Evolutionary conservation across 2,888 invertebrate species (phyloP).

Genomic region (Rhorus exstirpatorius): DNA sequence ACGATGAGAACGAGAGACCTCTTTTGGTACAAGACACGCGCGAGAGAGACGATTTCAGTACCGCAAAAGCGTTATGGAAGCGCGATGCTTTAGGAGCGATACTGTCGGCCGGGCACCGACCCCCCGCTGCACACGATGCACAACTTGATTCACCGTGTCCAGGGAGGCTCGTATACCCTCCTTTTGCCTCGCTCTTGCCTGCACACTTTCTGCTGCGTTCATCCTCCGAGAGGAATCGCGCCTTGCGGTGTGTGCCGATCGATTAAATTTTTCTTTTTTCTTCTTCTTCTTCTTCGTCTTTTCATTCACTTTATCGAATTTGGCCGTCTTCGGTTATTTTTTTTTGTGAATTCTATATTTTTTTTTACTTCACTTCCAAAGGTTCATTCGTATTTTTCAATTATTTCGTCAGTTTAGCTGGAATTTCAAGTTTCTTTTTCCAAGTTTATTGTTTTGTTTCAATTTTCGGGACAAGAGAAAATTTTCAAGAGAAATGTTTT

Average conservation of each 20-base stretch:
- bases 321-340: too few relatives aligned
- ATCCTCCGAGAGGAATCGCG: conserved; percentile 25
- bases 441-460: too few relatives aligned
- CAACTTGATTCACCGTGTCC: conserved; percentile 80
- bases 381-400: too few relatives aligned
- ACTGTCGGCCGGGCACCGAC: conserved; percentile 79
- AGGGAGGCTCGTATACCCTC: conserved; percentile 24
- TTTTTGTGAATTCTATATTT: too few relatives aligned
- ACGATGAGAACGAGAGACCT: conserved; percentile 33
- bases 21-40: background rate
- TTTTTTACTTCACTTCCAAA: too few relatives aligned
- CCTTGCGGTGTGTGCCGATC: conserved; percentile 8
- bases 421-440: too few relatives aligned
- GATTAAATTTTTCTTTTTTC: background rate
- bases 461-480: too few relatives aligned
- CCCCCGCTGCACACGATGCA: conserved; percentile 77
- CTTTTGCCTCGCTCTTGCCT: conserved; percentile 10
- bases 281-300: background rate
- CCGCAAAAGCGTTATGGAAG: conserved; percentile 74
- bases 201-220: conserved; percentile 35
- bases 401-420: too few relatives aligned
- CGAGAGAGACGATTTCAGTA: conserved; percentile 19
- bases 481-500: too few relatives aligned
- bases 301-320: too few relatives aligned
- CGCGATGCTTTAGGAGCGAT: conserved; percentile 80